A percentile compares a stretch with the other conserved stretches of the same genome.
Conservation (phyloP, 2,797 vertebrate species). For the Echiichthys vipera region DNA sequence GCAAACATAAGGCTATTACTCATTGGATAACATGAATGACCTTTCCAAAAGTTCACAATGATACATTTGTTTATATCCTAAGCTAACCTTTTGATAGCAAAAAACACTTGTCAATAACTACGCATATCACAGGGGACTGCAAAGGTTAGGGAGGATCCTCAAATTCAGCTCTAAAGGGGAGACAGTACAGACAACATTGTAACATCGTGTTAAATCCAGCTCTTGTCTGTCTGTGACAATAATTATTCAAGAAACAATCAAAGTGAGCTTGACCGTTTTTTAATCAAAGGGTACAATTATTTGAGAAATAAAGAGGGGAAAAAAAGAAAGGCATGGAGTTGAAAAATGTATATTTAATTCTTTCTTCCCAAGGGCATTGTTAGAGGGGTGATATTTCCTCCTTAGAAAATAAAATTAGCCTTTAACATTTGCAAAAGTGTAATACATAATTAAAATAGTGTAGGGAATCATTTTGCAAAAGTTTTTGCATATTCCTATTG, state of each 20-base stretch:
- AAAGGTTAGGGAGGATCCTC: constrained; percentile 22
- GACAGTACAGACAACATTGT: background rate
- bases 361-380: constrained; percentile 27
- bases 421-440: constrained; percentile 69
- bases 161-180: constrained; percentile 11
- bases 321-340: background rate
- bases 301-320: background rate
- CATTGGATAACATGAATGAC: constrained; percentile 45
- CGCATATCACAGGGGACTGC: constrained; percentile 27
- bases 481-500: constrained; percentile 40
- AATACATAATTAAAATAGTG: constrained; percentile 67
- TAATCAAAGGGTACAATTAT: constrained; percentile 45
- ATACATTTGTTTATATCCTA: constrained; percentile 49
- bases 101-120: constrained; percentile 38
- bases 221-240: constrained; percentile 26
- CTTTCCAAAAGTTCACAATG: constrained; percentile 49
- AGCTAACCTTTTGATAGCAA: constrained; percentile 62
- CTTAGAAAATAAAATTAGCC: constrained; percentile 63
- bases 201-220: constrained; percentile 22
- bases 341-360: constrained; percentile 33
- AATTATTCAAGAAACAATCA: constrained; percentile 26
- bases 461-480: constrained; percentile 33
- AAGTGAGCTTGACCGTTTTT: constrained; percentile 64
- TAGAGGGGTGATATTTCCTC: constrained; percentile 52
- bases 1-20: constrained; percentile 42